Evolutionary conservation across 2,888 invertebrate genomes (phyloP), one percentile per base, ranked within the genome.

Genomic region (Epinotia demarniana): DNA sequence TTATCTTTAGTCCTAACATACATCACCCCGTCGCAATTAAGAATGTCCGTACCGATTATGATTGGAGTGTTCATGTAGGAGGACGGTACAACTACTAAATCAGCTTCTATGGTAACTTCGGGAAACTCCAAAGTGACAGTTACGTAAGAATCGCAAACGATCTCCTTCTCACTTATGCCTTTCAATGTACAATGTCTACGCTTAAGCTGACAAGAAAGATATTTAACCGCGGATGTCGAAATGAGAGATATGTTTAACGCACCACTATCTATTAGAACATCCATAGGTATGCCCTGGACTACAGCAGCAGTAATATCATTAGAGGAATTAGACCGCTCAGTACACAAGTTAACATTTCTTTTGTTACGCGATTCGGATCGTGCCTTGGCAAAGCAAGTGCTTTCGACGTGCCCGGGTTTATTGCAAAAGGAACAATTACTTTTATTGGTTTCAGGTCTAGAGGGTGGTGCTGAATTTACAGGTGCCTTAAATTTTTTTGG

Each of bases 241-340:
- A 82, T 79, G 6, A 82, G 55, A 0, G 80, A 80, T 0, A 79
- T 63, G 46, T 77, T 67, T 0, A 73, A 19, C 1, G 80, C 77
- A 8, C 81, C 81, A 49, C 79, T 82, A 74, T 82, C 81, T 19
- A 81, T 81, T 9, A 82, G 64, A 2, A 80, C 77, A 23, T 81
- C 81, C 0, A 78, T 58, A 0, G 81, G 79, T 4, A 81, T 62
- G 2, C 79, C 78, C 0, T 77, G 13, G 6, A 79, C 6, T 1
- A 78, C 72, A 0, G 78, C 78, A 0, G 77, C 57, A 12, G 61
- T 75, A 0, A 79, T 60, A 49, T 80, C 78, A 46, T n/a, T 75
- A 12, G 43, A 76, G 1, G 11, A 13, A 27, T 39, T 3, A 1
- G 27, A n/a, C 1, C 58, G 53, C 8, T 69, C 58, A 13, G 67